Conservation (phyloP, 2,797 vertebrate species). For the Hypotaenidia okinawae region DNA sequence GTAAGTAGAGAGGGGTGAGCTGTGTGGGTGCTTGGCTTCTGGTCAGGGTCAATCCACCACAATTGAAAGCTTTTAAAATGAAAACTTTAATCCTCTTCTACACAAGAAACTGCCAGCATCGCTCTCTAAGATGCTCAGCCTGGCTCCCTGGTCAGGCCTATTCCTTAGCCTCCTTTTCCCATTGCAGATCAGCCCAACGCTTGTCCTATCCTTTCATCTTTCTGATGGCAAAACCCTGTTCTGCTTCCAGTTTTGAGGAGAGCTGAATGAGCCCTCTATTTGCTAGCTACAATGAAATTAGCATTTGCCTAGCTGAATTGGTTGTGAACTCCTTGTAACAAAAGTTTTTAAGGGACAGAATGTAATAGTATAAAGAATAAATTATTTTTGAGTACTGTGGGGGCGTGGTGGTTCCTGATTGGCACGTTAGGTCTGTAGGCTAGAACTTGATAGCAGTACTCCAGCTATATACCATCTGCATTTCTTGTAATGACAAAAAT, state of each 20-base stretch:
- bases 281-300: neutral
- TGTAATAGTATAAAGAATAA: neutral
- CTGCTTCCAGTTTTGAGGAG: neutral
- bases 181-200: neutral
- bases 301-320: neutral
- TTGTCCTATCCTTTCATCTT: neutral
- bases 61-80: neutral
- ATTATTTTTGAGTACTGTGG: neutral
- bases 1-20: neutral
- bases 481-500: slow-evolving; percentile 41
- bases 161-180: neutral
- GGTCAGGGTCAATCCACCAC: neutral
- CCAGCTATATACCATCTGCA: slow-evolving; percentile 20
- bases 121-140: neutral
- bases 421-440: neutral
- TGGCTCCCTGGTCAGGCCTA: neutral
- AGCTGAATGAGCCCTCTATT: neutral
- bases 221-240: neutral
- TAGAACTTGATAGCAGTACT: neutral
- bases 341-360: neutral
- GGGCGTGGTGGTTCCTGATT: neutral
- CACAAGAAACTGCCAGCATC: neutral
- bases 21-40: neutral
- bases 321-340: neutral
- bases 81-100: neutral